A percentile compares a stretch with the other conserved stretches of the same genome.
phyloP scores from a whole-genome alignment of 2,888 invertebrate genomes.

The Drosophila merina region DNA sequence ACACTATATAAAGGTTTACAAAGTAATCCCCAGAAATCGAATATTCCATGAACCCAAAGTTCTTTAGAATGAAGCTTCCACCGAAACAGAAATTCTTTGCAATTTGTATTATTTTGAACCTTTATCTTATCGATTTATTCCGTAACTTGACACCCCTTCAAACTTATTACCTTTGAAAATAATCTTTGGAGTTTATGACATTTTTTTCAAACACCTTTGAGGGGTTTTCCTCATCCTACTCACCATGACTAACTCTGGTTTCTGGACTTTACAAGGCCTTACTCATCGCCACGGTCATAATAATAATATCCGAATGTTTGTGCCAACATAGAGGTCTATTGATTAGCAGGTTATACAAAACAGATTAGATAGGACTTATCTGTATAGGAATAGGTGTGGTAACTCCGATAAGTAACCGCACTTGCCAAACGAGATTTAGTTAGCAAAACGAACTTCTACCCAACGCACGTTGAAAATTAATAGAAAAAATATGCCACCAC shows the following conservation, averaged over 20 bases:
- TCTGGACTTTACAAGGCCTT: slow-evolving; percentile 30
- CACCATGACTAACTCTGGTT: slow-evolving; percentile 19
- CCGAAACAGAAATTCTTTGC: slow-evolving; percentile 1
- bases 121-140: slow-evolving; percentile 4
- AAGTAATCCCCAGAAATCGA: neutral
- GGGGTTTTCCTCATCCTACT: slow-evolving; percentile 32
- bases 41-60: slow-evolving; percentile 8
- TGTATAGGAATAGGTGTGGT: slow-evolving; percentile 10
- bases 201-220: slow-evolving; percentile 1
- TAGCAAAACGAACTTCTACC: slow-evolving; percentile 21
- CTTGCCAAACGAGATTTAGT: slow-evolving; percentile 53
- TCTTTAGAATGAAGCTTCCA: neutral
- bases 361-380: slow-evolving; percentile 66
- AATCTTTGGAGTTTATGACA: neutral
- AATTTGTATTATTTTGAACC: neutral
- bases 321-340: slow-evolving; percentile 14
- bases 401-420: slow-evolving; percentile 18
- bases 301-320: slow-evolving; percentile 36
- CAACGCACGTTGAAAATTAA: slow-evolving; percentile 29
- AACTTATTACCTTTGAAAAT: neutral
- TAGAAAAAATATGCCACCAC: slow-evolving; percentile 63
- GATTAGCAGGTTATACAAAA: slow-evolving; percentile 27
- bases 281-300: slow-evolving; percentile 32
- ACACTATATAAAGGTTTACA: neutral
- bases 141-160: neutral